Percentiles rank a stretch among this genome's conserved stretches.
Evolutionary conservation across 2,113 vertebrate species (phyloP).

Genomic region (Heterotilapia buettikoferi): DNA sequence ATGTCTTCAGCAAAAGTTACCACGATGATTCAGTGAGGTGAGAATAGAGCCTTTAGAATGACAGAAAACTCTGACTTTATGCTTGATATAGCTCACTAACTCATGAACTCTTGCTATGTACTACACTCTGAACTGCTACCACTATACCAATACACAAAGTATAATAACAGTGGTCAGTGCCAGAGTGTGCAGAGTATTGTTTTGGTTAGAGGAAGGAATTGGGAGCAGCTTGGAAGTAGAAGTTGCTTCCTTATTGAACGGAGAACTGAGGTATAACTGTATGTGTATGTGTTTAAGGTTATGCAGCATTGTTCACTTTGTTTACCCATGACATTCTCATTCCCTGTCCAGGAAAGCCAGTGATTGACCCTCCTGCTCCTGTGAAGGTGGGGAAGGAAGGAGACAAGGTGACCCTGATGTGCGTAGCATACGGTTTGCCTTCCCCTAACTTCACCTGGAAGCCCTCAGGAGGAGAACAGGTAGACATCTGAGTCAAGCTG

Average conservation of each 20-base stretch:
- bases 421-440: constrained; percentile 29
- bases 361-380: constrained; percentile 13
- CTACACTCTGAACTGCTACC: not conserved
- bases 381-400: constrained; percentile 52
- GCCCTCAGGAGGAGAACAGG: constrained; percentile 55
- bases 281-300: not conserved
- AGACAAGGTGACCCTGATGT: constrained; percentile 55
- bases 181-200: not conserved
- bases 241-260: not conserved
- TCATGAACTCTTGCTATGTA: not conserved
- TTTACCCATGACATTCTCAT: not conserved
- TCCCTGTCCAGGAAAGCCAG: constrained; percentile 47
- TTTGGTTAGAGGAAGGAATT: constrained; percentile 6
- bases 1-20: not conserved
- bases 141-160: not conserved
- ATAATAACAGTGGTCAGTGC: not conserved
- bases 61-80: not conserved
- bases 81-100: not conserved
- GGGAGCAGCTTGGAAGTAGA: not conserved
- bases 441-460: constrained; percentile 63
- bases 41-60: not conserved
- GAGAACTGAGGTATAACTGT: not conserved
- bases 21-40: not conserved
- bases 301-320: not conserved
- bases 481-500: not conserved